phyloP scores from a whole-genome alignment of 2,797 vertebrate genomes.

The Mustela erminea region DNA sequence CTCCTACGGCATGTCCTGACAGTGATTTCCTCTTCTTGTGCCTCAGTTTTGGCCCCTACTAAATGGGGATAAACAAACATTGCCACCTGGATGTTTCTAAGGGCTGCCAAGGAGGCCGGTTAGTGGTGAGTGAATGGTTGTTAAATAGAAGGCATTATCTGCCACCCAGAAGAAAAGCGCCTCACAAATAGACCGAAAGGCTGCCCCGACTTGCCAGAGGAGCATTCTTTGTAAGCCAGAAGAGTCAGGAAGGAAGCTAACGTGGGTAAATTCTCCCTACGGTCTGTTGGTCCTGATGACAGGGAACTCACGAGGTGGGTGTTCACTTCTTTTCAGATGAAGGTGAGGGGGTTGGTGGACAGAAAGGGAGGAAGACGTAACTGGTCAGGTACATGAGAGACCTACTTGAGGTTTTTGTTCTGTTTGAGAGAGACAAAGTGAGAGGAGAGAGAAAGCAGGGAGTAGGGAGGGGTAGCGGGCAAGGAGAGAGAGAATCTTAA shows the following conservation, averaged over 20 bases:
- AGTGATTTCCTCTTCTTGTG: not conserved
- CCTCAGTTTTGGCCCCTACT: conserved; percentile 39
- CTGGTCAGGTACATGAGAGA: not conserved
- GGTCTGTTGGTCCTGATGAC: not conserved
- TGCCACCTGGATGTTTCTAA: not conserved
- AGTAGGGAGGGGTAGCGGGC: not conserved
- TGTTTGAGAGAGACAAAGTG: not conserved
- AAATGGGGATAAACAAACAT: conserved; percentile 20
- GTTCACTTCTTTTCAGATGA: not conserved
- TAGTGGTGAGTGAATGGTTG: not conserved
- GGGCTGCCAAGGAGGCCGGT: not conserved
- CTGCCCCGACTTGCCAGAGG: conserved; percentile 47
- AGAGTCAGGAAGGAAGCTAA: not conserved
- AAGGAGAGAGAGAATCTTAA: not conserved
- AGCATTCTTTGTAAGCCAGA: not conserved
- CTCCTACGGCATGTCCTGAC: not conserved
- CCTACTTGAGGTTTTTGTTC: not conserved
- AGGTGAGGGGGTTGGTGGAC: not conserved
- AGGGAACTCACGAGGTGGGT: not conserved
- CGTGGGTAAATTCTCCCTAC: not conserved
- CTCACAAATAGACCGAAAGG: not conserved
- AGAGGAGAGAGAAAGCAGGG: not conserved
- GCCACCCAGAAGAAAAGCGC: conserved; percentile 47
- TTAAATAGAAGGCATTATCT: not conserved
- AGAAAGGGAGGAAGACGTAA: not conserved